These are phyloP conservation scores for Patella ulyssiponensis DNA, from an alignment of 2,888 invertebrate genomes.

Conservation along the genomic window DNA sequence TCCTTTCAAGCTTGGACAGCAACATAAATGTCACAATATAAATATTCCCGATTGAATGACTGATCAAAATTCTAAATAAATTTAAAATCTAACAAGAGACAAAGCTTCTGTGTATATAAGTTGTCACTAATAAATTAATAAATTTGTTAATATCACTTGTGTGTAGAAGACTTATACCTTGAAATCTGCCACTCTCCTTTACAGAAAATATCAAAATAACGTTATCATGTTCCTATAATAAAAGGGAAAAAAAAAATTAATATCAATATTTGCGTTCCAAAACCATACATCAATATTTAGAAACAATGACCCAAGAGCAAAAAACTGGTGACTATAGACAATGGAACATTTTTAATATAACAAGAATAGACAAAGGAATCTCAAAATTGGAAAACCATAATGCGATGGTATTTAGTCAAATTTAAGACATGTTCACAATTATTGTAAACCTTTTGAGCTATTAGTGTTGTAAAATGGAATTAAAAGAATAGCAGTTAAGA, in stretches of 20 bases:
- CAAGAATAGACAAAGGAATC: too few relatives aligned
- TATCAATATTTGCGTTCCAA: too few relatives aligned
- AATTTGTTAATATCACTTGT: not conserved
- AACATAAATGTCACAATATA: not conserved
- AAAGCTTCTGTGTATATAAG: not conserved
- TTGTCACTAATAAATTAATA: not conserved
- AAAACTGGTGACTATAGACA: too few relatives aligned
- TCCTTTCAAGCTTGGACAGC: not conserved
- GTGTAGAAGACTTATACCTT: constrained; percentile 67
- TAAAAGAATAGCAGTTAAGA: not conserved
- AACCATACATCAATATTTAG: too few relatives aligned
- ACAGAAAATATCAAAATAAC: constrained; percentile 96
- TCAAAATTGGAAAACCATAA: too few relatives aligned
- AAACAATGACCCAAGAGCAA: too few relatives aligned
- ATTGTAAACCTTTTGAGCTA: not conserved
- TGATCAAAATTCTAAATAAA: not conserved
- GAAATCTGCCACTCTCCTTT: constrained; percentile 93
- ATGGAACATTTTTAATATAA: too few relatives aligned
- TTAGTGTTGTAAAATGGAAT: not conserved
- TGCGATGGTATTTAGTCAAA: too few relatives aligned
- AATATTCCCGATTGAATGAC: not conserved
- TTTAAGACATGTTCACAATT: too few relatives aligned
- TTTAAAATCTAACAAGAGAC: too few relatives aligned
- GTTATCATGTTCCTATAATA: constrained; percentile 84
- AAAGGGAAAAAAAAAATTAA: constrained; percentile 16